Base-by-base conservation (phyloP, 2,113 vertebrate species). In the Monopterus albus region DNA sequence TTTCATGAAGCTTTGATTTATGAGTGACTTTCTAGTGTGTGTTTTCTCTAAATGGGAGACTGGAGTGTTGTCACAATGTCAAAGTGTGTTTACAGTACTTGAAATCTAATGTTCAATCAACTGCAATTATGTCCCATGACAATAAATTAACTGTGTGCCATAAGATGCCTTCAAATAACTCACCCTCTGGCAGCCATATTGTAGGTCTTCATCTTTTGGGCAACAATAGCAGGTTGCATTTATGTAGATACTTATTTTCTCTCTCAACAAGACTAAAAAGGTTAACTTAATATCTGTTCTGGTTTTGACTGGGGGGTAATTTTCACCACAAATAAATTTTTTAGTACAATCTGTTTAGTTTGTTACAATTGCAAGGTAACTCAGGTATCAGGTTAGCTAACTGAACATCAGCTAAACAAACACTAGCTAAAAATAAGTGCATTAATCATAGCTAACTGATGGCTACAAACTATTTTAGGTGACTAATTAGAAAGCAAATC, bases 41-140 rank as follows among this genome's bases (percentile, higher is more conserved):
- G 12, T 4, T 51, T 61, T 61, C 8, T 43, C 35, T 45, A 40
- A 61, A 55, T n/a, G 12, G 12, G 38, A 25, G 31, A 43, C 56
- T 67, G 73, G 81, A 85, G 78, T 82, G 82, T 69, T 60, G 51
- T 29, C 33, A 50, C 21, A 46, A 26, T 33, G 39, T 56, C 23
- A 21, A 46, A 63, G 42, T 42, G 18, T 66, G 31, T 28, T 66
- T 47, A 71, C 43, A 67, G 23, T 66, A 63, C n/a, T 51, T 77
- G 31, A 23, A 77, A 51, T 63, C 20, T 13, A 59, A 52, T 31
- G 39, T 33, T 33, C 1, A 0, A 26, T 39, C 15, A 35, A 12
- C 17, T 52, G 35, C 17, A 20, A 63, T 59, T 31, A 43, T 47
- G 21, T 25, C 7, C 14, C 11, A 2, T 65, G 14, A 43, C 6